Conservation (phyloP, 2,888 invertebrate genomes). For the Carterocephalus palaemon region DNA sequence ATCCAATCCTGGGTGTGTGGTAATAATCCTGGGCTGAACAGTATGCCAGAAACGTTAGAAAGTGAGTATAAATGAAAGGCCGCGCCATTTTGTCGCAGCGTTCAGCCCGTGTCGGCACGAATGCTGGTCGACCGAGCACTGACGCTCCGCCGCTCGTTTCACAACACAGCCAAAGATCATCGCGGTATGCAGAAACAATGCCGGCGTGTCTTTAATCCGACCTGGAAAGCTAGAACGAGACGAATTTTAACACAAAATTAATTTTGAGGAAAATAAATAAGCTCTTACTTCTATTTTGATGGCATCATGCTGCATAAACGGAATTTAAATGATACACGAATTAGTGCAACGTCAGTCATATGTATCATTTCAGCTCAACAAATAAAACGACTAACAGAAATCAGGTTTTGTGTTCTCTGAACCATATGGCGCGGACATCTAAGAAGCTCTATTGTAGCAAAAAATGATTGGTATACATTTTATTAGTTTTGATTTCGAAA, state of each 20-base stretch:
- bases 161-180: slow-evolving; percentile 64
- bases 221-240: neutral
- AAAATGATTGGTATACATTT: too few relatives aligned
- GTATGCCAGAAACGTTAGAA: slow-evolving; percentile 48
- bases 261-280: neutral
- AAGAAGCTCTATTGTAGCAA: too few relatives aligned
- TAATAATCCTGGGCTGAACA: slow-evolving; percentile 58
- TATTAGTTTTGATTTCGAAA: too few relatives aligned
- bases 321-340: too few relatives aligned
- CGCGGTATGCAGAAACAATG: slow-evolving; percentile 20
- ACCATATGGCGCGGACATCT: too few relatives aligned
- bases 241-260: neutral
- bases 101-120: slow-evolving; percentile 53
- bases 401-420: too few relatives aligned
- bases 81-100: slow-evolving; percentile 66
- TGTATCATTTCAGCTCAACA: too few relatives aligned
- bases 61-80: slow-evolving; percentile 45
- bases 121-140: slow-evolving; percentile 67
- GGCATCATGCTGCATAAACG: too few relatives aligned
- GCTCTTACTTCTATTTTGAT: neutral
- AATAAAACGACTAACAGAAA: too few relatives aligned
- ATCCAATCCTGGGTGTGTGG: slow-evolving; percentile 56
- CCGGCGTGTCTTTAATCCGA: slow-evolving; percentile 16
- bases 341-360: too few relatives aligned
- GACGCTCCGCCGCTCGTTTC: slow-evolving; percentile 55